A percentile compares a stretch with the other conserved stretches of the same genome.
Conservation (phyloP, 2,113 vertebrate species). For the Todiramphus chloris region DNA sequence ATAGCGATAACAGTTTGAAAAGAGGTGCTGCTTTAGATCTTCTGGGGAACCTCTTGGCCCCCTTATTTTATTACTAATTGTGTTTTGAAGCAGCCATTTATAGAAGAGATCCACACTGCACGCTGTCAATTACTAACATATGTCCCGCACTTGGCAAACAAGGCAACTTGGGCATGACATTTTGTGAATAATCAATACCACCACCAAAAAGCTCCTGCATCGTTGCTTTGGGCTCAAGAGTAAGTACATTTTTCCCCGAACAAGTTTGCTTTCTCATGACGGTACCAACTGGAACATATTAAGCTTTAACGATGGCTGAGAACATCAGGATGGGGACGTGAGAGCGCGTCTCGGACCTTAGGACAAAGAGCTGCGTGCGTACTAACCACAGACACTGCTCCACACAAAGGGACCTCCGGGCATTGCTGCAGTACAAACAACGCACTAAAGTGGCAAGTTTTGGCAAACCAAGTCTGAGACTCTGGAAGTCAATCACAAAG, state of each 20-base stretch:
- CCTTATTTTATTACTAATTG: constrained; percentile 52
- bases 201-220: constrained; percentile 26
- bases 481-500: background rate
- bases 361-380: background rate
- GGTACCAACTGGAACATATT: constrained; percentile 45
- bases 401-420: background rate
- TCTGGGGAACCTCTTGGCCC: constrained; percentile 18
- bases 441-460: background rate
- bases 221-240: constrained; percentile 25
- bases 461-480: background rate
- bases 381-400: background rate
- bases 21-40: constrained; percentile 23
- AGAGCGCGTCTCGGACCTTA: background rate
- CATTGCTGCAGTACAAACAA: background rate
- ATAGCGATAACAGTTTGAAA: constrained; percentile 3
- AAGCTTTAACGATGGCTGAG: background rate
- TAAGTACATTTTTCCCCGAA: background rate
- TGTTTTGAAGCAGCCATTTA: constrained; percentile 66
- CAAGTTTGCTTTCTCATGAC: constrained; percentile 7
- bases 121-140: constrained; percentile 68
- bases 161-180: background rate
- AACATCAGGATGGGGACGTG: background rate
- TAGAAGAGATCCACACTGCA: constrained; percentile 38
- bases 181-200: constrained; percentile 59
- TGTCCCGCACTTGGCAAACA: constrained; percentile 48